Conservation (phyloP, 2,797 vertebrate genomes). For the Argentina silus region DNA sequence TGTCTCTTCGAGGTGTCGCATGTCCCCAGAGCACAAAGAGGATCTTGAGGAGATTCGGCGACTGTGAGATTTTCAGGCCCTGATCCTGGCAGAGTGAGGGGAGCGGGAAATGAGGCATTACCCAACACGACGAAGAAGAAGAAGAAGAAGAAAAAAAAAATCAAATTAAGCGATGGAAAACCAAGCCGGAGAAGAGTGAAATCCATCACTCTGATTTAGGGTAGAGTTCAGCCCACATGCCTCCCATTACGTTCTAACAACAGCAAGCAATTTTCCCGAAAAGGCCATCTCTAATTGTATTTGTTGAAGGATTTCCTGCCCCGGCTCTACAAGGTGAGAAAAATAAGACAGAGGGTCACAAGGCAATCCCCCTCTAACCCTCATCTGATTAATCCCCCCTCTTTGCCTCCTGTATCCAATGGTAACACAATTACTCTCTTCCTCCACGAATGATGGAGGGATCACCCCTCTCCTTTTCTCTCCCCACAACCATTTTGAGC, state of each 20-base stretch:
- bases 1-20: slow-evolving; percentile 18
- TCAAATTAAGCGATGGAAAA: slow-evolving; percentile 30
- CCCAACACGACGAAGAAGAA: not conserved
- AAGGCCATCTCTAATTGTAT: slow-evolving; percentile 40
- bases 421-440: slow-evolving; percentile 52
- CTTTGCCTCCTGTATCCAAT: slow-evolving; percentile 31
- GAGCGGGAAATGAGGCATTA: slow-evolving; percentile 7
- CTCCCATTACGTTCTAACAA: slow-evolving; percentile 33
- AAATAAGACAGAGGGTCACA: slow-evolving; percentile 41
- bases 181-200: slow-evolving; percentile 15
- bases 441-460: slow-evolving; percentile 24
- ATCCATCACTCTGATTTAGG: slow-evolving; percentile 15
- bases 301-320: slow-evolving; percentile 42
- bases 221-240: not conserved
- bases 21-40: slow-evolving; percentile 32
- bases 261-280: slow-evolving; percentile 23
- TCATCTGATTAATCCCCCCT: slow-evolving; percentile 38
- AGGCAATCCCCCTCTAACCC: slow-evolving; percentile 9
- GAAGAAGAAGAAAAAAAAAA: slow-evolving; percentile 10
- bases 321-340: slow-evolving; percentile 39
- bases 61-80: slow-evolving; percentile 11
- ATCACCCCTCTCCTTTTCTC: slow-evolving; percentile 23
- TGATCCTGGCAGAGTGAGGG: slow-evolving; percentile 6
- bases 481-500: slow-evolving; percentile 49
- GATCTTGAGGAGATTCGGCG: slow-evolving; percentile 12